Evolutionary conservation across 2,113 vertebrate genomes (phyloP), one percentile per base, ranked within the genome.

Genomic region (Kryptolebias marmoratus): DNA sequence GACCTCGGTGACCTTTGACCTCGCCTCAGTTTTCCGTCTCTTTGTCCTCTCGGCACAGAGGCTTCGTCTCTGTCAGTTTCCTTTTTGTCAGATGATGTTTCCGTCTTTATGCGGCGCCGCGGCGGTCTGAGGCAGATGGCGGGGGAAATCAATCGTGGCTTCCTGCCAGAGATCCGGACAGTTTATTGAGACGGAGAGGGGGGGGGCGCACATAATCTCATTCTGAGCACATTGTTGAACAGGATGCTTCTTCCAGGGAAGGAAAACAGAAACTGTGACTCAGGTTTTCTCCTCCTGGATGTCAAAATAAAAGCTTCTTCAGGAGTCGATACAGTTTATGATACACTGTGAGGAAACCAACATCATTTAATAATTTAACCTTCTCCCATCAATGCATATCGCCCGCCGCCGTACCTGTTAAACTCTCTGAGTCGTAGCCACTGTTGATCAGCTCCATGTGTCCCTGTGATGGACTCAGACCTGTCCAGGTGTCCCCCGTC

Each of bases 171-270:
- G 77, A 81, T 84, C 73, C 73, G 44, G 79, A 58, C 77, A 84
- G 84, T 86, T 91, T 86, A 87, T 87, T 83, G 75, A 79, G 49
- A n/a, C 16, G 5, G 49, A 50, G 49, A 6, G 18, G 16, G 15
- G 48, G 48, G 15, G 14, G 13, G 5, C 47, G 14, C 47, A 48
- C 14, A 49, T 49, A 15, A 49, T 49, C 48, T 2, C 16, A 50
- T 50, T 50, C 49, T 50, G 49, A 50, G n/a, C 49, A 18, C 49
- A 50, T 18, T 49, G 16, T 49, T 16, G 18, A 18, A 49, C 4
- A 6, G 47, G 13, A 1, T 48, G 12, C 15, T 2, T 49, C 5
- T 15, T 49, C 47, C 47, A 49, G 47, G 14, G 32, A 36, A 49
- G 14, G 27, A 11, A 54, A 10, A 28, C 22, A 10, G 8, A 54